Base-by-base conservation (phyloP, 2,888 invertebrate species). In the Melitaea athalia region DNA sequence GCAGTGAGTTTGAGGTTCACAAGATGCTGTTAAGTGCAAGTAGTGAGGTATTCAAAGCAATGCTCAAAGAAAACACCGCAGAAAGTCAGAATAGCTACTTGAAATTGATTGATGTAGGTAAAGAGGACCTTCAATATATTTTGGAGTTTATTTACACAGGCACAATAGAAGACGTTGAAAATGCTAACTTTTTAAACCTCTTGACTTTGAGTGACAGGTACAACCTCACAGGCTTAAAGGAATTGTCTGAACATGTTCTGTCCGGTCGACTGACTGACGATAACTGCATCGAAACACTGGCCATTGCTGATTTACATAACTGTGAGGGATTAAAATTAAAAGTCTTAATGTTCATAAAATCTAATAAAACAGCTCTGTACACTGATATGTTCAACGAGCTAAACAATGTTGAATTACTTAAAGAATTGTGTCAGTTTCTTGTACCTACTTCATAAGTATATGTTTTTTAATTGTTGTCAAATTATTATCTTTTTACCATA, bases 21-120 rank as follows among this genome's bases (percentile, higher is more conserved):
- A 89, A 86, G 77, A 75, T 80, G 1, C 76, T 92, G 4, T 74
- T 92, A 5, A 80, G 82, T 52, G 82, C 84, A 0, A 85, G 87
- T 64, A 92, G 92, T 72, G 91, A 91, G 67, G 91, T 92, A 0
- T 92, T 92, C 71, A 89, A 87, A 72, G 92, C 92, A 11, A 92
- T 92, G 92, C 78, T 92, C 0, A 89, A 87, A 72, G 87, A 85
- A 49, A 91, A 91, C 42, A 92, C 89, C 0, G 89, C 87, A 0
- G 92, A 92, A 72, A 88, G 87, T 69, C 85, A 86, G 73, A 90
- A 86, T 63, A 85, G 81, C 63, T 84, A 77, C 73, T 88, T 92
- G 0, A 88, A 86, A 72, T 78, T 91, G 33, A 73, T 85, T 17
- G 91, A 91, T 78, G 85, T 89, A 0, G 73, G 74, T 17, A 84